Evolutionary conservation across 2,113 vertebrate species (phyloP), one percentile per base, ranked within the genome.

Genomic region (Scytalopus superciliaris): DNA sequence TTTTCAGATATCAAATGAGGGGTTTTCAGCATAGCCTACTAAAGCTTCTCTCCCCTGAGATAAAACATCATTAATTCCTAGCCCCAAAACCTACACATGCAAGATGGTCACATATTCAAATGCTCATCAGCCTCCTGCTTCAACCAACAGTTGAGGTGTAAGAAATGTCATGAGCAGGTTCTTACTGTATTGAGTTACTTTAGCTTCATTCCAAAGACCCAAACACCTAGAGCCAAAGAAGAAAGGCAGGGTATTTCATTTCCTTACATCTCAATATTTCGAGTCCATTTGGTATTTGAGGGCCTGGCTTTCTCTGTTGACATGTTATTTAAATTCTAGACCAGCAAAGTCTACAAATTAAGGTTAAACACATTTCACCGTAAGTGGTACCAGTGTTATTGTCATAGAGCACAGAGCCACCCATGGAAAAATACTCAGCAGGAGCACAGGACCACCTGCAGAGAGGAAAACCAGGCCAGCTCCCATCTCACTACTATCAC

Each of bases 61-160:
- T n/a, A n/a, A n/a, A n/a, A n/a, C n/a, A n/a, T n/a, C n/a, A n/a
- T n/a, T n/a, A n/a, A n/a, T n/a, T n/a, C n/a, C n/a, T n/a, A n/a
- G n/a, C n/a, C n/a, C n/a, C n/a, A n/a, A n/a, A n/a, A n/a, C 94
- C 90, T 89, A 80, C 63, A 63, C 62, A 95, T 81, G 49, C 91
- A 89, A 90, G 77, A 76, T 89, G 94, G 87, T 74, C 82, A 75
- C 44, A 68, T 75, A 93, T 87, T 96, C 55, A 95, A 89, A 90
- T 87, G 28, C 63, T 89, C 82, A 87, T 64, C 63, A 94, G 76
- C n/a, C 39, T 67, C 37, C 90, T 78, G 66, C 75, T 85, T 97
- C 82, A 78, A 87, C 92, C 44, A 70, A 94, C 67, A 60, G 66
- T 73, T 90, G 62, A 19, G 22, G 33, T 63, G 37, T 5, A 1